These are phyloP conservation scores for Drosophila longiperda DNA, from an alignment of 2,888 invertebrate species.

Conservation along the genomic window DNA sequence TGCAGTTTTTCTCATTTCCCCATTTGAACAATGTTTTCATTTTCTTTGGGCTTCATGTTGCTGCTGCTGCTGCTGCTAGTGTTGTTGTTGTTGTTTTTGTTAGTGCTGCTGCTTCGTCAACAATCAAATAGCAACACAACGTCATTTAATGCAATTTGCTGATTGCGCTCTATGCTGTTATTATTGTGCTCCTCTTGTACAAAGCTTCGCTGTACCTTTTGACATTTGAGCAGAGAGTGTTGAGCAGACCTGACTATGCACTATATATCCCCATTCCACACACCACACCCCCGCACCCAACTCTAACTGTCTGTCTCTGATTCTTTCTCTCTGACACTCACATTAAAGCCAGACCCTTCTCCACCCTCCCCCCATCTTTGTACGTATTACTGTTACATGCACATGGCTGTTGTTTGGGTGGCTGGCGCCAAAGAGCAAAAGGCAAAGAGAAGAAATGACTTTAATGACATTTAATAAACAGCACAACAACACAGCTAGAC, in stretches of 20 bases:
- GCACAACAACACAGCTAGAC: constrained; percentile 12
- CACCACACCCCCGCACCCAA: neutral
- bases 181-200: constrained; percentile 33
- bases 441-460: constrained; percentile 46
- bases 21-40: neutral
- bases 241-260: constrained; percentile 51
- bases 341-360: neutral
- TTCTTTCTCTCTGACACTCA: constrained; percentile 5
- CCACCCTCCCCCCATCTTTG: neutral
- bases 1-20: constrained; percentile 33
- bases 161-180: constrained; percentile 63
- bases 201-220: constrained; percentile 57
- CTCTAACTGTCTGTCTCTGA: neutral
- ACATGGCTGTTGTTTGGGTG: constrained; percentile 32
- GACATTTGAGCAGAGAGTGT: constrained; percentile 67
- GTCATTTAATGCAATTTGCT: constrained; percentile 78
- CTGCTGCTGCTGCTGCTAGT: neutral
- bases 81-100: neutral
- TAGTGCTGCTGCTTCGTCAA: constrained; percentile 36
- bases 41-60: neutral
- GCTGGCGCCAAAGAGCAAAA: constrained; percentile 51
- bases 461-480: constrained; percentile 76
- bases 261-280: constrained; percentile 6
- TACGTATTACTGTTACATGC: constrained; percentile 19
- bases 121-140: constrained; percentile 63